phyloP scores from a whole-genome alignment of 2,888 invertebrate genomes.

The Steromphala cineraria region DNA sequence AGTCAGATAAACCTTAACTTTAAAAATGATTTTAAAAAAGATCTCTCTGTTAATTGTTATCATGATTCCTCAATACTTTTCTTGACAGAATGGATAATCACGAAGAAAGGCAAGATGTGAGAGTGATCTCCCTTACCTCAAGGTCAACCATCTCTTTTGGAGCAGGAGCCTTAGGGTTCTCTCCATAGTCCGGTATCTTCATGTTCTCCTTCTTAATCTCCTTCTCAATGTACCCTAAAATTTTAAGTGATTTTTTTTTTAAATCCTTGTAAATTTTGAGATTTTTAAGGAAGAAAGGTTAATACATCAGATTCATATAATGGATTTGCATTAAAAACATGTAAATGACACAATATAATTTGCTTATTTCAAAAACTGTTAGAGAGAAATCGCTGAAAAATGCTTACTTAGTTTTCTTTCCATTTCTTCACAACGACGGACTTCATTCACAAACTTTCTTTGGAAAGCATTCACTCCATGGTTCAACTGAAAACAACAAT shows the following conservation, averaged over 20 bases:
- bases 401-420: conserved; percentile 89
- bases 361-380: too few relatives aligned
- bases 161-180: conserved; percentile 98
- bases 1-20: too few relatives aligned
- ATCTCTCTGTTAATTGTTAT: too few relatives aligned
- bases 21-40: too few relatives aligned
- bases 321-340: too few relatives aligned
- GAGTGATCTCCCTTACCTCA: conserved; percentile 81
- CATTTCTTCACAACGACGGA: conserved; percentile 98
- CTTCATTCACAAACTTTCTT: conserved; percentile 98
- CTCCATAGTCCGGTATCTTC: conserved; percentile 96
- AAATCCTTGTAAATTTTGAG: background rate
- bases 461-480: conserved; percentile 98
- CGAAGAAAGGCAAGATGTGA: too few relatives aligned
- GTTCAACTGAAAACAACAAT: conserved; percentile 84
- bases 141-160: conserved; percentile 99
- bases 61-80: too few relatives aligned
- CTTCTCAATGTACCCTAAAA: conserved; percentile 88
- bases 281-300: background rate
- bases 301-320: background rate
- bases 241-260: background rate
- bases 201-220: conserved; percentile 97
- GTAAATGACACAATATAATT: too few relatives aligned
- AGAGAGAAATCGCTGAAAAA: too few relatives aligned
- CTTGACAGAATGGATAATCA: too few relatives aligned